Percentiles rank a stretch among this genome's conserved stretches.
These are phyloP conservation scores for Xenotilapia longispinis DNA, from an alignment of 2,113 vertebrate species.

Conservation along the genomic window DNA sequence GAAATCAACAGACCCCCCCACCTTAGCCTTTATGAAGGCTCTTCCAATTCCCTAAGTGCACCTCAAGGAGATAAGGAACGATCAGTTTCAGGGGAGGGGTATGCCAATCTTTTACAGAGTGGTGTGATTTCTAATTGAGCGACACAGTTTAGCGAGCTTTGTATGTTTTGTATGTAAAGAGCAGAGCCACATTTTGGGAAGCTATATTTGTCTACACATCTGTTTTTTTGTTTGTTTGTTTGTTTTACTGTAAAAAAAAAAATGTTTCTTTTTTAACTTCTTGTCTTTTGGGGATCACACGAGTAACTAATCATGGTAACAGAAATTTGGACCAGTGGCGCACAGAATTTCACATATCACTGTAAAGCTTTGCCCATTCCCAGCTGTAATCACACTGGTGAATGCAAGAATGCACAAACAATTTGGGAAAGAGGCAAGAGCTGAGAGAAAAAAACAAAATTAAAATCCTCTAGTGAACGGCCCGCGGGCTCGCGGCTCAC, in stretches of 20 bases:
- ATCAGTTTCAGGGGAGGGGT: background rate
- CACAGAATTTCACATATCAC: background rate
- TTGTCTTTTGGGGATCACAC: background rate
- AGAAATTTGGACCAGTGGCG: background rate
- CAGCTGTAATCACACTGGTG: constrained; percentile 28
- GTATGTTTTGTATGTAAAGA: background rate
- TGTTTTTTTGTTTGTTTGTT: background rate
- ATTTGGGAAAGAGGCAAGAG: constrained; percentile 7
- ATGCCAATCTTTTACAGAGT: background rate
- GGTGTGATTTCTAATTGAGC: background rate
- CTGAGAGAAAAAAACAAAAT: constrained; percentile 40
- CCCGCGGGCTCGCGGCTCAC: constrained; percentile 28
- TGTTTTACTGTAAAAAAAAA: background rate
- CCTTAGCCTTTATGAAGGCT: background rate
- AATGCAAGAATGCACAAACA: constrained; percentile 42
- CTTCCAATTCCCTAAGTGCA: background rate
- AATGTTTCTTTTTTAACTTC: background rate
- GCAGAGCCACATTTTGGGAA: background rate
- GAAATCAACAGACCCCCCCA: background rate
- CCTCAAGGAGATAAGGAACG: background rate
- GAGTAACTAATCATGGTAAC: background rate
- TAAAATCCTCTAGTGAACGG: constrained; percentile 57
- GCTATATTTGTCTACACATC: background rate
- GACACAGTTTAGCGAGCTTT: background rate
- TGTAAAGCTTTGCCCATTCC: background rate